Conservation (phyloP, 53 echinoderm and acorn worm genomes). For the Echinarachnius parma region DNA sequence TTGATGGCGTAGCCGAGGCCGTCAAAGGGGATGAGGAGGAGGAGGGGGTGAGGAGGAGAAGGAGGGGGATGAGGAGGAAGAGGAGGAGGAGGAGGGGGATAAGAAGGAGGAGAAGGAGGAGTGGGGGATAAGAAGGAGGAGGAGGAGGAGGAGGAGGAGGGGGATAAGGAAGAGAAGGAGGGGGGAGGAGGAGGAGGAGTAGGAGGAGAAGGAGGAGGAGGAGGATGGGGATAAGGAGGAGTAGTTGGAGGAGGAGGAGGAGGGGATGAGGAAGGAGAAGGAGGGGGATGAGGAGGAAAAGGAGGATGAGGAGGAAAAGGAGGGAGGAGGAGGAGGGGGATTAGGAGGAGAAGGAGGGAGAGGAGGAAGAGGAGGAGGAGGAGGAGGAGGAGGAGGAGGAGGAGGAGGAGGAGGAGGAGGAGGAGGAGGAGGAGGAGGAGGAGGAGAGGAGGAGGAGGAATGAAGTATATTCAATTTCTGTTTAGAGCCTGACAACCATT, state of each 20-base stretch:
- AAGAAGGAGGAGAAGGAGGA: background rate
- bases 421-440: background rate
- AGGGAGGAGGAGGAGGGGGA: background rate
- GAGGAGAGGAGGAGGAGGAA: no score
- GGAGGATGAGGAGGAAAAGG: background rate
- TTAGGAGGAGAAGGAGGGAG: background rate
- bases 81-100: background rate
- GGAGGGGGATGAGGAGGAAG: no score
- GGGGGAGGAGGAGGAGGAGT: background rate
- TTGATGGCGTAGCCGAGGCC: background rate
- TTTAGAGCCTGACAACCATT: no score
- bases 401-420: background rate
- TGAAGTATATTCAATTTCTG: no score
- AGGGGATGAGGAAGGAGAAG: background rate
- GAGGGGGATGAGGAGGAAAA: background rate
- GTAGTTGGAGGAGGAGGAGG: no score
- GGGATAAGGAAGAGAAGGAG: background rate
- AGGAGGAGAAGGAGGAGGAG: background rate
- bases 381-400: constrained; percentile 2
- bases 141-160: background rate
- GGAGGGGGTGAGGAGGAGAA: no score
- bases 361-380: background rate
- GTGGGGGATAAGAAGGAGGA: background rate
- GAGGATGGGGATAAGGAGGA: background rate
- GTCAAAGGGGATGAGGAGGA: background rate